These are phyloP conservation scores for Linepithema humile DNA, from an alignment of 1,140 invertebrate genomes.

Conservation along the genomic window DNA sequence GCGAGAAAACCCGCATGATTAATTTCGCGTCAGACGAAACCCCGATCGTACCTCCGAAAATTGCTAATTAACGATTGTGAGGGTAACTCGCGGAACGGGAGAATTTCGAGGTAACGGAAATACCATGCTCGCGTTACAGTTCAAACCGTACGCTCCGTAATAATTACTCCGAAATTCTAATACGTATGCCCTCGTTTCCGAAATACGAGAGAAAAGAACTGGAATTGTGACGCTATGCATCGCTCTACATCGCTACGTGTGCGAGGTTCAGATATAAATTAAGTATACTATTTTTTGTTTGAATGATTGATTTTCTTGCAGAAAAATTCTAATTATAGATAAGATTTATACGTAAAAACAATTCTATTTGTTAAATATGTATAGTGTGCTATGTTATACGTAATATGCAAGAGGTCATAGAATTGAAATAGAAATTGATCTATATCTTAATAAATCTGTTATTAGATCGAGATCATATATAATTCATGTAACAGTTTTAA, in stretches of 20 bases:
- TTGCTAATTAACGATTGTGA: constrained; percentile 51
- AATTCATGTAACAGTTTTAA: background rate
- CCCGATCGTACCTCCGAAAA: constrained; percentile 39
- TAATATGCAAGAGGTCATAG: background rate
- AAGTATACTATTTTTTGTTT: background rate
- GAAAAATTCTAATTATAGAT: background rate
- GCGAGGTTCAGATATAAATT: too few species aligned
- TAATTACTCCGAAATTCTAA: background rate
- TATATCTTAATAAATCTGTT: too few species aligned
- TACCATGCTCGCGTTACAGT: constrained; percentile 19
- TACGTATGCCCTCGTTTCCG: background rate
- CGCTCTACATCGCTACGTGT: too few species aligned
- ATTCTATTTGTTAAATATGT: background rate
- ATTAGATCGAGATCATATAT: background rate
- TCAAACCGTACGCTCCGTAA: background rate
- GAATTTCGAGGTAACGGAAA: constrained; percentile 8
- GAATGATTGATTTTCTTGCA: background rate
- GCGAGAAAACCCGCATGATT: constrained; percentile 28
- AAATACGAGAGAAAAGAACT: constrained; percentile 3
- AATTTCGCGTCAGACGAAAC: constrained; percentile 37
- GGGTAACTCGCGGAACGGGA: background rate
- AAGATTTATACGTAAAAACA: background rate
- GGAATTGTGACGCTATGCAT: background rate
- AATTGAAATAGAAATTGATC: too few species aligned
- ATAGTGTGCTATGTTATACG: background rate